phyloP scores from a whole-genome alignment of 2,888 invertebrate species.

The Cephus pulcher region DNA sequence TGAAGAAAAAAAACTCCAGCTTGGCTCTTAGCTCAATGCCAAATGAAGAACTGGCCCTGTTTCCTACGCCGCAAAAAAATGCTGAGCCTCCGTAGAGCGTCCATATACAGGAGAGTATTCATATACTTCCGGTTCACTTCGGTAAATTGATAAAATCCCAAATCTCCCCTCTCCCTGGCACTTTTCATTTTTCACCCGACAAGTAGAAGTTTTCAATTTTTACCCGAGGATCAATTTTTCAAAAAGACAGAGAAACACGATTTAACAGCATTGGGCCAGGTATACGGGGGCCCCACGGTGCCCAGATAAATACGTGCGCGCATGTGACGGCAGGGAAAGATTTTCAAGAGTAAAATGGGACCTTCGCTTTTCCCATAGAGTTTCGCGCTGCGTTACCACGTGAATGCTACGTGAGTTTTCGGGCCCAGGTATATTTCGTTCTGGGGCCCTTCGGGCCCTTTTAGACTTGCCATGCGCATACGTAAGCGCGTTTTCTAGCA shows the following conservation, averaged over 20 bases:
- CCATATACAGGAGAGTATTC: neutral
- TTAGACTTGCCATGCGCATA: neutral
- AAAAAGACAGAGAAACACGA: neutral
- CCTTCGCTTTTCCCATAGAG: neutral
- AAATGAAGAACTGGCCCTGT: neutral
- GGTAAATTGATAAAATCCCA: neutral
- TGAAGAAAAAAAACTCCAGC: neutral
- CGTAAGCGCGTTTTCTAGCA: neutral
- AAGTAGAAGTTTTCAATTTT: neutral
- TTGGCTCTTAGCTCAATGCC: neutral
- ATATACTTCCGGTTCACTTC: neutral
- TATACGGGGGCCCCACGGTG: neutral
- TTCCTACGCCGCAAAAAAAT: neutral
- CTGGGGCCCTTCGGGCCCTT: neutral
- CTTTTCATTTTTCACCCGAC: neutral
- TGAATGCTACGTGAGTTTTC: neutral
- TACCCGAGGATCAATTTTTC: neutral
- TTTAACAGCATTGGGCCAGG: neutral
- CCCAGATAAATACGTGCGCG: constrained; percentile 2
- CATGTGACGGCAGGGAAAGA: neutral
- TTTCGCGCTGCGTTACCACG: neutral
- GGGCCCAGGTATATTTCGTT: constrained; percentile 3
- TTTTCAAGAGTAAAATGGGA: neutral
- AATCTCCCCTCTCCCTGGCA: neutral
- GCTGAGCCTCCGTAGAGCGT: neutral